Evolutionary conservation across 2,113 vertebrate species (phyloP).

Genomic region (Lucifuga dentata): DNA sequence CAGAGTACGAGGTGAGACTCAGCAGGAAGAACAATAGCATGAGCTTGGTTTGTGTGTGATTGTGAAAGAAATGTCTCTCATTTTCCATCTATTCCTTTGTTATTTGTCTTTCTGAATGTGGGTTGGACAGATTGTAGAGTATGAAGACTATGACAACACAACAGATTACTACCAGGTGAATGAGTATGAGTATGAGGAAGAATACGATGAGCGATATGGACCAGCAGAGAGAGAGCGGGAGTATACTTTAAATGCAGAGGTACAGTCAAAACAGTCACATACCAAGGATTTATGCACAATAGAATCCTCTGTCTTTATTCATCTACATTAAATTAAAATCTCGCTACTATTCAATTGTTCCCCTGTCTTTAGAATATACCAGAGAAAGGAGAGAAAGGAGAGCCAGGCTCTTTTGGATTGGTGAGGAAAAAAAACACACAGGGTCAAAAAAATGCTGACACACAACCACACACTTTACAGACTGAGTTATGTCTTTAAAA

Average conservation of each 20-base stretch:
- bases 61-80: not conserved
- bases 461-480: constrained; percentile 12
- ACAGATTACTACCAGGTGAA: constrained; percentile 64
- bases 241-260: constrained; percentile 68
- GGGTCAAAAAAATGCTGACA: constrained; percentile 1
- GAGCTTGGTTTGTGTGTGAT: not conserved
- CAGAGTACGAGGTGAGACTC: constrained; percentile 82
- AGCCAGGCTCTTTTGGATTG: constrained; percentile 88
- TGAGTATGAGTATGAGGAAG: constrained; percentile 81
- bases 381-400: constrained; percentile 96
- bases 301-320: not conserved
- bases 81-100: not conserved
- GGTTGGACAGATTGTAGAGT: constrained; percentile 76
- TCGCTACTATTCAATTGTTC: not conserved
- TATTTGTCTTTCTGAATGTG: not conserved
- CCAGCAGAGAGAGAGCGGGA: constrained; percentile 78
- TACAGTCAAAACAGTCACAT: constrained; percentile 19
- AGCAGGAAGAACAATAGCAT: too few relatives aligned
- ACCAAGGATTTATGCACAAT: not conserved
- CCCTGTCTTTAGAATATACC: constrained; percentile 74
- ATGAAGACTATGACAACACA: constrained; percentile 78
- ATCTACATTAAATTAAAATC: not conserved
- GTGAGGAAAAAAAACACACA: constrained; percentile 80
- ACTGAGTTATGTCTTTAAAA: constrained; percentile 9
- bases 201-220: constrained; percentile 80